Conservation (phyloP, 2,888 invertebrate genomes). For the Yponomeuta cagnagella region DNA sequence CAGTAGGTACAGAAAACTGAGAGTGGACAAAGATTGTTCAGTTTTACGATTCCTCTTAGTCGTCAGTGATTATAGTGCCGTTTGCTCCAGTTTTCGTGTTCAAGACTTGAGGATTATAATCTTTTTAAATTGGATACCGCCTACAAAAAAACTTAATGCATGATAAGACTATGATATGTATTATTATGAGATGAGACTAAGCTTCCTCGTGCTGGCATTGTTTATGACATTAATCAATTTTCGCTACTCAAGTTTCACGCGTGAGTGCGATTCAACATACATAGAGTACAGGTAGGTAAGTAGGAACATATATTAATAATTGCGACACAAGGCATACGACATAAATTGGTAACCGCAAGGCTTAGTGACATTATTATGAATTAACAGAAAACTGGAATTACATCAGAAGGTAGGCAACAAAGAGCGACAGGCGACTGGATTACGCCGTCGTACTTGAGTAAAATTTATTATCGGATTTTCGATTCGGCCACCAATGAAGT, state of each 20-base stretch:
- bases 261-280: constrained; percentile 11
- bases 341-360: constrained; percentile 50
- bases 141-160: not conserved
- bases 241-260: not conserved
- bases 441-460: constrained; percentile 74
- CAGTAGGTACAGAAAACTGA: no score
- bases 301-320: not conserved
- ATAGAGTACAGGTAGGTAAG: constrained; percentile 20
- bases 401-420: constrained; percentile 69
- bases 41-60: no score
- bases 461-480: constrained; percentile 76
- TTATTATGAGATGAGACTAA: not conserved
- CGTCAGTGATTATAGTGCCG: no score
- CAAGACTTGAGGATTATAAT: not conserved
- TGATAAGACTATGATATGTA: not conserved
- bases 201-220: not conserved
- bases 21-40: no score
- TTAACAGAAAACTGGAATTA: constrained; percentile 69
- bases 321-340: constrained; percentile 29
- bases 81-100: not conserved
- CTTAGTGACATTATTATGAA: constrained; percentile 60
- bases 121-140: not conserved
- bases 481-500: constrained; percentile 76
- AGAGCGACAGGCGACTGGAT: constrained; percentile 71
- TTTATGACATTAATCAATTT: not conserved